Evolutionary conservation across 2,113 vertebrate species (phyloP).

Genomic region (Gavialis gangeticus): DNA sequence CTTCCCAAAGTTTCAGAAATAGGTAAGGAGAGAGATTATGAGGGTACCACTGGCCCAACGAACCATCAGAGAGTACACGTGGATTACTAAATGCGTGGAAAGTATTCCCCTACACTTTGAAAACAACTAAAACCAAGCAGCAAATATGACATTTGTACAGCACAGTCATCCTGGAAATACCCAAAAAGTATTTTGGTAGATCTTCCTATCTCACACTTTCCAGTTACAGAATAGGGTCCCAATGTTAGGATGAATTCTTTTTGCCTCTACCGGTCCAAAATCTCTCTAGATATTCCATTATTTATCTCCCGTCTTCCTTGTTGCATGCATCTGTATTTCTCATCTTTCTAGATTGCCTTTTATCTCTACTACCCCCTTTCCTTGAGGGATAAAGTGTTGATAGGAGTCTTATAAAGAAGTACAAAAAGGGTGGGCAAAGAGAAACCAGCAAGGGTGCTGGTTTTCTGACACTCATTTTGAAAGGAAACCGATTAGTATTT

Average conservation of each 20-base stretch:
- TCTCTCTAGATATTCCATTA: background rate
- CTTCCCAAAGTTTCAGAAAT: background rate
- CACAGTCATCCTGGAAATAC: background rate
- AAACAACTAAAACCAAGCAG: background rate
- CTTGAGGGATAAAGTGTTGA: fast-evolving
- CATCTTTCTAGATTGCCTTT: background rate
- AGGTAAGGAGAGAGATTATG: background rate
- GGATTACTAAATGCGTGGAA: fast-evolving
- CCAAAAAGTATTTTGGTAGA: background rate
- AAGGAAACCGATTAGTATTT: background rate
- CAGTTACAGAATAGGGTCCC: background rate
- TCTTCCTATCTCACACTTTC: background rate
- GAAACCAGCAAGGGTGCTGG: background rate
- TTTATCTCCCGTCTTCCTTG: background rate
- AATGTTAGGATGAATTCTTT: background rate
- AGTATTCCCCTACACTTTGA: background rate
- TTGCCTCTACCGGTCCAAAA: background rate
- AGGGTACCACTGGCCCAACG: background rate
- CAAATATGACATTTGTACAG: background rate
- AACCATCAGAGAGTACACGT: fast-evolving
- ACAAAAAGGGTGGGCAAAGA: background rate
- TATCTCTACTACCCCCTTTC: background rate
- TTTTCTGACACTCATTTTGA: background rate
- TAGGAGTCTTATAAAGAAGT: background rate
- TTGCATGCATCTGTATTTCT: background rate